Base-by-base conservation (phyloP, 2,113 vertebrate genomes). In the Nerophis lumbriciformis region DNA sequence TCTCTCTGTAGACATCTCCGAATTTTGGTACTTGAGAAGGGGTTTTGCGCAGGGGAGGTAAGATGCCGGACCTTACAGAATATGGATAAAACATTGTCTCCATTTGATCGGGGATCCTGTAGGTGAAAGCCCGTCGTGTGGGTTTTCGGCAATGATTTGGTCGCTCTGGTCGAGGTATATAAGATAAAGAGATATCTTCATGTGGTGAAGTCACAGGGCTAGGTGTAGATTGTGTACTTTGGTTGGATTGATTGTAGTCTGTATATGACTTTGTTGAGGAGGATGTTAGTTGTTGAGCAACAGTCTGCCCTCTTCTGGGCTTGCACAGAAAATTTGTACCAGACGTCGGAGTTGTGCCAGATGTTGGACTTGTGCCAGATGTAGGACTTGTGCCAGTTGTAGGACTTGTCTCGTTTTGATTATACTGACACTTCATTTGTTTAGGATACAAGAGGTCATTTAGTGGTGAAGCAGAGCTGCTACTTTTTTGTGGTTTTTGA, bases 361-460 rank as follows among this genome's bases (percentile, higher is more conserved):
- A 6, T 42, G 21, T 44, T 6, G 38, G 11, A 57, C 16, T 44
- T 57, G 55, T 6, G 38, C 21, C 39, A 44, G 5, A 6, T 42
- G 21, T 44, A 7, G 16, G 11, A 57, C 16, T 44, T 57, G 55
- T 6, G 38, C 44, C 39, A 57, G 5, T 6, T 42, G 21, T 44
- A 12, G 38, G 11, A 57, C 16, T 44, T 57, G 55, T 6, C 39
- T 57, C 55, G 13, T 21, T 19, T 44, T 44, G 21, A 4, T 6
- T 21, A 57, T 39, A 11, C 11, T 57, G 55, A 44, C 13, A 44
- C 16, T 44, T 56, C 54, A 39, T 57, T 44, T 38, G 16, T 42
- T 57, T 42, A 19, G 42, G 10, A 44, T 57, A 21, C n/a, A 57
- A 57, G 16, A 44, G 55, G 15, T 57, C 55, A 57, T 19, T 57